Percentiles rank a stretch among this genome's conserved stretches.
Conservation (phyloP, 2,888 invertebrate species). For the Sphecodes monilicornis region DNA sequence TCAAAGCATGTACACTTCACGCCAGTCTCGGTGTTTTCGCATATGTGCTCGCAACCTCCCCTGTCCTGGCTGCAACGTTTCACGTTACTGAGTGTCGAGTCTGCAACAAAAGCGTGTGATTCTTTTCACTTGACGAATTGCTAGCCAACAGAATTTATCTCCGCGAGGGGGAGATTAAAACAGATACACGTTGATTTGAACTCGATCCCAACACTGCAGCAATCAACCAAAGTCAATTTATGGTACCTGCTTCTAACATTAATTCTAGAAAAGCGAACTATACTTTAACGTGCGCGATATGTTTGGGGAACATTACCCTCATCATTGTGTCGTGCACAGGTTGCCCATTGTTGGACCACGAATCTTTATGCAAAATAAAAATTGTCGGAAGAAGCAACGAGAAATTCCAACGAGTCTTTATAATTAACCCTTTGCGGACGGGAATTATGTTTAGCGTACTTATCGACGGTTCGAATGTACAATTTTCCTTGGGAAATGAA, state of each 20-base stretch:
- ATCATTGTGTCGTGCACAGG: background rate
- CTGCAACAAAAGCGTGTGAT: conserved; percentile 57
- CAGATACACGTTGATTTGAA: background rate
- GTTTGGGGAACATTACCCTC: background rate
- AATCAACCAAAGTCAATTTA: background rate
- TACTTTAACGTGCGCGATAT: background rate
- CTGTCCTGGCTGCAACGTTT: conserved; percentile 83
- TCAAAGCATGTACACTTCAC: conserved; percentile 84
- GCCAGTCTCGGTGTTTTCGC: conserved; percentile 81
- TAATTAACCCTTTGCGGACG: no score
- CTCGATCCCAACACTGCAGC: background rate
- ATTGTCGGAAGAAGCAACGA: no score
- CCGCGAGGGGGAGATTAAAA: background rate
- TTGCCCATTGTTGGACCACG: background rate
- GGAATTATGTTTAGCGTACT: no score
- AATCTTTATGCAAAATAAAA: no score
- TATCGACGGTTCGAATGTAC: no score
- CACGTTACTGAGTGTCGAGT: conserved; percentile 52
- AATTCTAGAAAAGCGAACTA: background rate
- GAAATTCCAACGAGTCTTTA: no score
- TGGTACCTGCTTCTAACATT: background rate
- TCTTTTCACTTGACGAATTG: conserved; percentile 19
- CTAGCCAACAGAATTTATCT: background rate
- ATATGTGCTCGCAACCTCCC: conserved; percentile 86
- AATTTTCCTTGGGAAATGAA: no score